A percentile compares a stretch with the other conserved stretches of the same genome.
Evolutionary conservation across 2,888 invertebrate species (phyloP).

Genomic region (Drosophila robusta): DNA sequence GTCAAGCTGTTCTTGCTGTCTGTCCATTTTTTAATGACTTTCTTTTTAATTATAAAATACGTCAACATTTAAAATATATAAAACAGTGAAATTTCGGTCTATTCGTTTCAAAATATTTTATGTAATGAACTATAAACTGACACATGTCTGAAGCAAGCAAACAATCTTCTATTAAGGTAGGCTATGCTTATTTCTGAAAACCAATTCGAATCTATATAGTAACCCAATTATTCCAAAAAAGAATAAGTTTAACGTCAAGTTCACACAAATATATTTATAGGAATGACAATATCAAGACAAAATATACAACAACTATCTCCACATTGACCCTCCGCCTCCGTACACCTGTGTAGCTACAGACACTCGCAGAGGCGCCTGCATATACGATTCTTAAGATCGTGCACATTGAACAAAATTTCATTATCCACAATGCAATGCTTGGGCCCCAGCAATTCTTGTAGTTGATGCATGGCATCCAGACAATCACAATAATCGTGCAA

Average conservation of each 20-base stretch:
- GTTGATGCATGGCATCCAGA: conserved; percentile 45
- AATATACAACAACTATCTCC: not conserved
- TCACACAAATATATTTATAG: not conserved
- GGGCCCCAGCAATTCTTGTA: conserved; percentile 41
- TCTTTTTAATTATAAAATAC: conserved; percentile 2
- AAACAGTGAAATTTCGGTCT: conserved; percentile 16
- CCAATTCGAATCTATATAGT: too few relatives aligned
- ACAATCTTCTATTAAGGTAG: not conserved
- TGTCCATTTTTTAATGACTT: conserved; percentile 13
- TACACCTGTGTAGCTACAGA: conserved; percentile 8
- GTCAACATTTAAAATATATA: conserved; percentile 8
- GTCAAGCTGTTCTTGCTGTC: not conserved
- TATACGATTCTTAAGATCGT: conserved; percentile 46
- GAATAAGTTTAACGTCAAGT: not conserved
- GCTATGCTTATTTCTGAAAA: not conserved
- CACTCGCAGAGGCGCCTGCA: conserved; percentile 44
- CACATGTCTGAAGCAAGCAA: not conserved
- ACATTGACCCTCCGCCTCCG: too few relatives aligned
- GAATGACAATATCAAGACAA: not conserved
- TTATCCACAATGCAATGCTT: conserved; percentile 19
- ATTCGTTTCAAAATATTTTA: conserved; percentile 6
- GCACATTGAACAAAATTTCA: conserved; percentile 36
- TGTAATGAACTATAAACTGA: not conserved
- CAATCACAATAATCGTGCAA: conserved; percentile 49
- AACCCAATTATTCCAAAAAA: too few relatives aligned